Base-by-base conservation (phyloP, 2,113 vertebrate genomes). In the Sclerurus mexicanus region DNA sequence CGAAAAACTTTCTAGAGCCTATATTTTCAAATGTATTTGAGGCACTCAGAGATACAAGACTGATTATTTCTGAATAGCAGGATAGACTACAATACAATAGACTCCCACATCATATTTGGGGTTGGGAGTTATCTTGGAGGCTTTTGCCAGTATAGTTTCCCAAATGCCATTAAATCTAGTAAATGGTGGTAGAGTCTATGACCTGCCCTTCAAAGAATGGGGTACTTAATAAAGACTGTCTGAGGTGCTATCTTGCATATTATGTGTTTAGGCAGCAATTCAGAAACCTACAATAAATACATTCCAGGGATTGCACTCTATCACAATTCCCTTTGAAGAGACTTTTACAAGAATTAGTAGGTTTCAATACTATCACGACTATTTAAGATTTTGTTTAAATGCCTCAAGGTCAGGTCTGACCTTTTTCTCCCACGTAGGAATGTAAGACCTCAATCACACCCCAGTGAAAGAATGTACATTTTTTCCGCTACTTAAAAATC, bases 371-470 rank as follows among this genome's bases (percentile, higher is more conserved):
- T 79, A 89, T 82, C 73, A 66, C 2, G 0, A 39, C 35, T 90
- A 88, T 75, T 93, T 84, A 92, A 78, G 68, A 78, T 84, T 90
- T 49, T 68, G 68, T 59, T 94, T 72, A 78, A 96, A 92, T 72
- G 88, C 92, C 93, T 72, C 69, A 84, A 93, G 95, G 90, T 94
- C 82, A 86, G 49, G 12, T 49, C 56, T 96, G 90, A 96, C 92
- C 93, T 93, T 94, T 90, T 92, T 92, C 66, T 87, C 85, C 53
- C 68, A 62, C 5, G 8, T 2, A 85, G 86, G 93, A 97, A 97
- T 95, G 83, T 64, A 89, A 94, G 76, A 94, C 49, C 72, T 94
- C 62, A 68, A 75, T 85, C 79, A 94, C 83, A 90, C 76, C 74
- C 47, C 50, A 68, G 52, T 64, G 66, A 94, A 53, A 68, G 66